These are phyloP conservation scores for Drosophila busckii DNA, from an alignment of 1,140 invertebrate species.

Conservation along the genomic window DNA sequence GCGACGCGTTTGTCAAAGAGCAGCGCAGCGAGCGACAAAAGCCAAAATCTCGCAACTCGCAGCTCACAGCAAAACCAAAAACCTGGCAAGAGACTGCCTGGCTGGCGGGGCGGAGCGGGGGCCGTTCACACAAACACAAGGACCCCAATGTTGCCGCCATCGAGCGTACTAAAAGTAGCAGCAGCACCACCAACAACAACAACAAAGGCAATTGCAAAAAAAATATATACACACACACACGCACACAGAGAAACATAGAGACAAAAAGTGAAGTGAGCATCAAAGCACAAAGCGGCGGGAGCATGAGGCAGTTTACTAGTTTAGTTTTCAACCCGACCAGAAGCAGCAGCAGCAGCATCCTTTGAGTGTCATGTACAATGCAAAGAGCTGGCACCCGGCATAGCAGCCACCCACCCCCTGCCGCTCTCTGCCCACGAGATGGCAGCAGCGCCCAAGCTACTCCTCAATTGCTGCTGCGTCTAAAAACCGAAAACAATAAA, in stretches of 20 bases:
- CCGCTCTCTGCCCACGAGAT: conserved; percentile 4
- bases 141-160: conserved; percentile 72
- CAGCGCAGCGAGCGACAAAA: conserved; percentile 68
- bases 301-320: conserved; percentile 65
- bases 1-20: conserved; percentile 75
- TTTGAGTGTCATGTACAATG: conserved; percentile 49
- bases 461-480: conserved; percentile 62
- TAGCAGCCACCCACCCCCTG: conserved; percentile 14
- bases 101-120: conserved; percentile 12
- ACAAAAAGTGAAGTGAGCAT: conserved; percentile 70
- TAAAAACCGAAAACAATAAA: conserved; percentile 75
- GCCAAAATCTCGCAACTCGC: conserved; percentile 67
- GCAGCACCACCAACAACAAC: conserved; percentile 20
- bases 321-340: conserved; percentile 74
- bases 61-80: conserved; percentile 57
- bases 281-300: no score
- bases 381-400: conserved; percentile 25
- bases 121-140: conserved; percentile 57
- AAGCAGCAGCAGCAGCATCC: conserved; percentile 33
- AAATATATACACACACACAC: conserved; percentile 37
- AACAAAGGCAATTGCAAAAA: conserved; percentile 54
- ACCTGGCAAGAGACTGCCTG: conserved; percentile 26
- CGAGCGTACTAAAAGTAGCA: conserved; percentile 38
- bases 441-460: no score
- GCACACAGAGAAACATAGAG: conserved; percentile 15